Base-by-base conservation (phyloP, 2,888 invertebrate species). In the Tenthredo scrophulariae region DNA sequence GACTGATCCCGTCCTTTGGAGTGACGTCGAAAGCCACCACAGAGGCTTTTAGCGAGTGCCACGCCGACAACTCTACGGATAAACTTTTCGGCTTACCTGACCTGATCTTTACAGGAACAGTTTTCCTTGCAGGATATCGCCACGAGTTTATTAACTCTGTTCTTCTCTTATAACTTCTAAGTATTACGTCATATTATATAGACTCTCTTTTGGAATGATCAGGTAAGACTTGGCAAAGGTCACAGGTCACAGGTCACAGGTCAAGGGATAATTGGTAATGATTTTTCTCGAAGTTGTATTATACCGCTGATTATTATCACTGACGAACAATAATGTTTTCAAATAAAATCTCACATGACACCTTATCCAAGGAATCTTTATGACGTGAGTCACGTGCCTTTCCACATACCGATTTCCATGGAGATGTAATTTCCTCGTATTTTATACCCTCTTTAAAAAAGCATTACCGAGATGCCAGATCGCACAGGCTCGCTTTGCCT, bases 41-140 rank as follows among this genome's bases (percentile, higher is more conserved):
- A 67, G 84, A 83, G 85, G 86, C 86, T 86, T 85, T 86, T 86
- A 86, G 86, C 83, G 80, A 84, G 58, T 84, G 84, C 86, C 75
- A 80, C 75, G 77, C 58, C 74, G 85, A 87, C 85, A 86, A 85
- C 85, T 82, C 84, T 74, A 84, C 79, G 86, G 86, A 86, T 86
- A 84, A 87, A 79, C 85, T 85, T 75, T 65, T 83, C 46, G 50
- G 83, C 67, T 83, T 83, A 83, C 43, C 65, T 79, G 79, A 79
- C 29, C 33, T 22, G 58, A 58, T 33, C 79, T 79, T 58, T 33
- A 65, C 43, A 18, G 15, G 37, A 65, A 65, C 62, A 65, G 62
- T 50, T 82, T 50, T 43, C 26, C 26, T 67, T 18, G 4, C 5
- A 18, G 29, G 67, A 67, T 33, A 67, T 67, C 67, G 33, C 18